phyloP scores from a whole-genome alignment of 2,113 vertebrate genomes.

The Gnathonemus longibarbis region DNA sequence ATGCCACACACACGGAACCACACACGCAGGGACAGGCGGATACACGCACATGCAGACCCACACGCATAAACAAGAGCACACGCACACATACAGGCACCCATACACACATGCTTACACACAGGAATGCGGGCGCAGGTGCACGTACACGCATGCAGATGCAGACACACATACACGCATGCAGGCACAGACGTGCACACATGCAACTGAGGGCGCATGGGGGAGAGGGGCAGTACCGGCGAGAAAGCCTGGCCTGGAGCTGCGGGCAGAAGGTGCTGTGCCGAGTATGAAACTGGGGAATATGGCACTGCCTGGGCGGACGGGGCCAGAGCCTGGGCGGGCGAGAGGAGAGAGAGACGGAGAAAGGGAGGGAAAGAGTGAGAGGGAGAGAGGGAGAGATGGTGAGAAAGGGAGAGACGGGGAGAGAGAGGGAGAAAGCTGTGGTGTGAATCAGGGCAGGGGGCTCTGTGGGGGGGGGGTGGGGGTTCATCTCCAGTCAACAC shows the following conservation, averaged over 20 bases:
- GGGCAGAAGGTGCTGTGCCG: conserved; percentile 80
- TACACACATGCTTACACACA: neutral
- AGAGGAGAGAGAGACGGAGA: neutral
- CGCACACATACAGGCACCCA: neutral
- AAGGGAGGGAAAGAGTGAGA: neutral
- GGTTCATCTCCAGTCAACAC: neutral
- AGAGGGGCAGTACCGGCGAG: conserved; percentile 61
- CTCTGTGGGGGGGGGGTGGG: neutral
- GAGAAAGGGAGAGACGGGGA: neutral
- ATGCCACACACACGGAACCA: neutral
- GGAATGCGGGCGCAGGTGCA: too few relatives aligned
- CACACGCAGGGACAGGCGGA: neutral
- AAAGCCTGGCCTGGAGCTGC: conserved; percentile 77
- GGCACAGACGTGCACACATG: neutral
- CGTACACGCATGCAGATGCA: conserved; percentile 28
- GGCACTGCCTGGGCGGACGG: conserved; percentile 68
- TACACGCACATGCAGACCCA: conserved; percentile 31
- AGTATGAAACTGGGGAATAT: conserved; percentile 78
- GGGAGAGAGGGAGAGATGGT: neutral
- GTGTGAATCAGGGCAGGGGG: neutral
- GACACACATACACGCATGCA: neutral
- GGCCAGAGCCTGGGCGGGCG: conserved; percentile 63
- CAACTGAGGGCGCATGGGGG: neutral
- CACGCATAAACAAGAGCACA: conserved; percentile 19
- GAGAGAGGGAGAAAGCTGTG: neutral